These are phyloP conservation scores for Brachionus rubens DNA, from an alignment of 1,140 invertebrate genomes.

Conservation along the genomic window DNA sequence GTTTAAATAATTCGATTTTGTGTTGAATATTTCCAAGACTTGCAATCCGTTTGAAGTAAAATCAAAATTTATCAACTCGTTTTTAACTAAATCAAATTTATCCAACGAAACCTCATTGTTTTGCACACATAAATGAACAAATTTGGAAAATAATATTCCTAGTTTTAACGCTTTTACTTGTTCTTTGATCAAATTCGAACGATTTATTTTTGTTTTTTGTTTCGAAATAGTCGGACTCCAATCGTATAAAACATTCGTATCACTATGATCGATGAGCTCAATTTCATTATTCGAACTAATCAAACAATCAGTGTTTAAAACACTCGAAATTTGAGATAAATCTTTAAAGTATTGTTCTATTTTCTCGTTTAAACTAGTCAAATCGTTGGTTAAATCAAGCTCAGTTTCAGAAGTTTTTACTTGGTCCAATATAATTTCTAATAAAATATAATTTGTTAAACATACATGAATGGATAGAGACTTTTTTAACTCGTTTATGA, in stretches of 20 bases:
- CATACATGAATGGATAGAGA: constrained; percentile 14
- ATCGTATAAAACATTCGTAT: constrained; percentile 20
- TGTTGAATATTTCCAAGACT: not conserved
- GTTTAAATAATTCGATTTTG: constrained; percentile 1
- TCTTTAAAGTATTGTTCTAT: constrained; percentile 28
- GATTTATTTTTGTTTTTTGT: not conserved
- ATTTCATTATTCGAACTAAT: not conserved
- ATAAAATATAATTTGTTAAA: constrained; percentile 6
- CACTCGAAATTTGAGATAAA: not conserved
- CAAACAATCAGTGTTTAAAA: not conserved
- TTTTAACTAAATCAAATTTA: not conserved
- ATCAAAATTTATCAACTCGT: constrained; percentile 3
- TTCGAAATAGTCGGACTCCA: not conserved
- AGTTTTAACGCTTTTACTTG: not conserved
- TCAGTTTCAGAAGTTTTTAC: not conserved
- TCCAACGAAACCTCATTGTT: not conserved
- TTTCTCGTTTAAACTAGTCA: not conserved
- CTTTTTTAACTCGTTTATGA: not conserved
- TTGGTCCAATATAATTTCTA: not conserved
- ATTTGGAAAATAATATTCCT: not conserved
- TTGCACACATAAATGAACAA: not conserved
- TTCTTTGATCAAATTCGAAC: not conserved
- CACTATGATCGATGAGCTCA: not conserved
- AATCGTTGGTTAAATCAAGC: not conserved
- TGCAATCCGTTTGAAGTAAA: not conserved